Conservation (phyloP, 2,888 invertebrate genomes). For the Rhynchonema sp. region DNA sequence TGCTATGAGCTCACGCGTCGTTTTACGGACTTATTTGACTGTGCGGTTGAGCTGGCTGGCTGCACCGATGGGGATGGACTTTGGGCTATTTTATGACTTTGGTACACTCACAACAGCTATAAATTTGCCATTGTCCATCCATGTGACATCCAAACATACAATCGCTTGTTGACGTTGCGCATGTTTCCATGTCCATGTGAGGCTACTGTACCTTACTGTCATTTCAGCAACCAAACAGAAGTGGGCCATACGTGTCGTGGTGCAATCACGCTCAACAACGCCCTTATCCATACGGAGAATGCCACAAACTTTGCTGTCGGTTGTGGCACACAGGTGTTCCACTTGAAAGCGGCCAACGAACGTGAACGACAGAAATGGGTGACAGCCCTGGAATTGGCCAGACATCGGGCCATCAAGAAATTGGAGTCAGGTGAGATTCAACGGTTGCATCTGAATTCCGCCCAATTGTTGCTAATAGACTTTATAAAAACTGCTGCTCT, state of each 20-base stretch:
- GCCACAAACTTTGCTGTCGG: constrained; percentile 45
- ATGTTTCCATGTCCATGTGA: too few relatives aligned
- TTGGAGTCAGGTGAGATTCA: constrained; percentile 37
- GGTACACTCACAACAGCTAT: too few relatives aligned
- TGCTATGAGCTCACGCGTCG: too few relatives aligned
- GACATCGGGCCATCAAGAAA: constrained; percentile 44
- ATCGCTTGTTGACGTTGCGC: too few relatives aligned
- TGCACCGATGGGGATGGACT: too few relatives aligned
- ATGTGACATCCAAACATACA: too few relatives aligned
- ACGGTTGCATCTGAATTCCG: neutral
- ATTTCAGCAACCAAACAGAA: constrained; percentile 76
- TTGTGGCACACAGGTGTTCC: constrained; percentile 91
- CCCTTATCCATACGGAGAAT: constrained; percentile 86
- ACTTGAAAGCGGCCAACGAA: constrained; percentile 50
- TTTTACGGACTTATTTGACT: too few relatives aligned
- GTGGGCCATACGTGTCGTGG: constrained; percentile 95
- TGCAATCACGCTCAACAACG: constrained; percentile 85
- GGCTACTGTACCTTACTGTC: too few relatives aligned
- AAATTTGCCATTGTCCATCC: too few relatives aligned
- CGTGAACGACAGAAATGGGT: constrained; percentile 94
- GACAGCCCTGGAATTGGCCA: constrained; percentile 82
- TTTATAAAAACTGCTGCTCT: neutral
- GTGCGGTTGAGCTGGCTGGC: too few relatives aligned
- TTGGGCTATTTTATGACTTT: too few relatives aligned
- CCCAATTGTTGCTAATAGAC: neutral